These are phyloP conservation scores for Caerostris extrusa DNA, from an alignment of 1,140 invertebrate species.

Conservation along the genomic window DNA sequence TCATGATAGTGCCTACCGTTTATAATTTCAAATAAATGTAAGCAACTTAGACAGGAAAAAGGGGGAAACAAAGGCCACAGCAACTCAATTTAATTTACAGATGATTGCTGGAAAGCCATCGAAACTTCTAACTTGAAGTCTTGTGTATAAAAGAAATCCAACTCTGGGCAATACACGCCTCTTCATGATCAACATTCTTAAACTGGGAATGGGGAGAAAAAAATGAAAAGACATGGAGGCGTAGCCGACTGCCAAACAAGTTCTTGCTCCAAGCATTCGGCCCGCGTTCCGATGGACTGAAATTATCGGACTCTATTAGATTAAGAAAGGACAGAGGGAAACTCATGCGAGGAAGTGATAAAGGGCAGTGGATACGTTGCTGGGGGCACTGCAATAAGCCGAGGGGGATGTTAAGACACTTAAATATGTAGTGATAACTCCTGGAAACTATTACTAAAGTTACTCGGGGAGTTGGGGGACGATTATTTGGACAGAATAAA, in stretches of 20 bases:
- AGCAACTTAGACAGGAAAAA: neutral
- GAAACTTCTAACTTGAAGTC: neutral
- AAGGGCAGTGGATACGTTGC: too few species aligned
- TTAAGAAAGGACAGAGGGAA: slow-evolving; percentile 16
- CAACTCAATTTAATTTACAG: neutral
- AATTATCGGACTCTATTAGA: slow-evolving; percentile 59
- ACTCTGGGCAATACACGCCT: slow-evolving; percentile 18
- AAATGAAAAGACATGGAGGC: neutral
- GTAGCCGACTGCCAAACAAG: slow-evolving; percentile 20
- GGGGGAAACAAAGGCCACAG: neutral
- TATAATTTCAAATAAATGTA: too few species aligned
- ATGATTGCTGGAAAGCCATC: slow-evolving; percentile 19
- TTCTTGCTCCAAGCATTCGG: neutral
- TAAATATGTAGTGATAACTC: too few species aligned
- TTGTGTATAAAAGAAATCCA: neutral
- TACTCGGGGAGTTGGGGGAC: too few species aligned
- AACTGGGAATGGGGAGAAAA: neutral
- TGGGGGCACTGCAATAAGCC: too few species aligned
- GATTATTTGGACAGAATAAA: too few species aligned
- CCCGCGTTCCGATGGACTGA: neutral
- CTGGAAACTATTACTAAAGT: too few species aligned
- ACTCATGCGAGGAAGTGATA: neutral
- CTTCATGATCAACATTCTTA: slow-evolving; percentile 30
- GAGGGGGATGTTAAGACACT: too few species aligned
- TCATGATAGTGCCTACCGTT: too few species aligned